Evolutionary conservation across 2,888 invertebrate species (phyloP).

Genomic region (Allacma fusca): DNA sequence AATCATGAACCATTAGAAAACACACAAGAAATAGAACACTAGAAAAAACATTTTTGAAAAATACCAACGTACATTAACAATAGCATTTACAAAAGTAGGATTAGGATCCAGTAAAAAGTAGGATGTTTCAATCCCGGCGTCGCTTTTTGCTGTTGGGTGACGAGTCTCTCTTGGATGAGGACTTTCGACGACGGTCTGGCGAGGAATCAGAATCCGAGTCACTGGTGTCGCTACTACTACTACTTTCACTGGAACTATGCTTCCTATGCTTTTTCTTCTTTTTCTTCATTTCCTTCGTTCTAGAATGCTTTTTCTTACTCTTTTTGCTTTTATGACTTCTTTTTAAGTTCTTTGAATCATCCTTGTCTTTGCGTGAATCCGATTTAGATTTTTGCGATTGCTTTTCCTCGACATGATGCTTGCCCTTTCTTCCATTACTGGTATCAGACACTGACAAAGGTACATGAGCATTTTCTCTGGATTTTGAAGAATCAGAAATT

Average conservation of each 20-base stretch:
- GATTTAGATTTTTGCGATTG: not conserved
- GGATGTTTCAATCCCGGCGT: slow-evolving; percentile 9
- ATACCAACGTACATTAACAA: no score
- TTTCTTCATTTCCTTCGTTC: slow-evolving; percentile 14
- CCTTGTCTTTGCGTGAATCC: not conserved
- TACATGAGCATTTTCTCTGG: not conserved
- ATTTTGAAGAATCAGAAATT: slow-evolving; percentile 7
- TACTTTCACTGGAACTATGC: slow-evolving; percentile 19
- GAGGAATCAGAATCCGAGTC: slow-evolving; percentile 17
- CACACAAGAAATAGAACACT: no score
- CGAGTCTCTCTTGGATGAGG: not conserved
- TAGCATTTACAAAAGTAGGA: no score
- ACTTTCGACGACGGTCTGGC: not conserved
- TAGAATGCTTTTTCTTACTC: slow-evolving; percentile 34
- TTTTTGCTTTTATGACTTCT: slow-evolving; percentile 27
- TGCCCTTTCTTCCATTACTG: not conserved
- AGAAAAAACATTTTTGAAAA: no score
- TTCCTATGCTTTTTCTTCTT: slow-evolving; percentile 19
- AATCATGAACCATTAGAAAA: no score
- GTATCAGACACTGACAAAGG: not conserved
- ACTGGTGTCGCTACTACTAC: slow-evolving; percentile 20
- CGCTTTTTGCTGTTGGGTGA: not conserved
- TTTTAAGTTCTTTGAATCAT: not conserved
- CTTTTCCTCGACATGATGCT: not conserved
- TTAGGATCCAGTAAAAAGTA: no score